Evolutionary conservation across 2,888 invertebrate species (phyloP), one percentile per base, ranked within the genome.

Genomic region (Notodonta ziczac): DNA sequence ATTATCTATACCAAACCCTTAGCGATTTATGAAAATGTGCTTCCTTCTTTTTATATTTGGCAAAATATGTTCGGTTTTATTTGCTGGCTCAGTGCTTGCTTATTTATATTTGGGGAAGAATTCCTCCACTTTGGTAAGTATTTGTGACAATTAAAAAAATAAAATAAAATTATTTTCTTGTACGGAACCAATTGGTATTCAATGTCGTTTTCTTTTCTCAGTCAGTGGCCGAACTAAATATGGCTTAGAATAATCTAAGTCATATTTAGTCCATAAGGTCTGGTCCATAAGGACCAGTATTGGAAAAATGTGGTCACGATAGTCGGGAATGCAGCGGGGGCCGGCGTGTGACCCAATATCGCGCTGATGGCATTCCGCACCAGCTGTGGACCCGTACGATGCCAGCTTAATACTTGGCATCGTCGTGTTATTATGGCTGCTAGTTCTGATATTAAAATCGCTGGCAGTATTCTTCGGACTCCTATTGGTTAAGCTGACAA

Each of bases 281-380:
- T n/a, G n/a, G n/a, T n/a, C n/a, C n/a, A 16, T 50, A 50, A 16
- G 50, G 16, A 42, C 40, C 39, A n/a, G 42, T 73, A 65, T 69
- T 57, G 66, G 65, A 73, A 76, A 76, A 77, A 73, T 75, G 70
- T 63, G 59, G 53, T 58, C 51, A 48, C 48, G 50, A 14, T 56
- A n/a, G 39, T 5, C 44, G 46, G 60, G 59, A 61, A 61, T 67
- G 67, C 62, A 62, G 54, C 51, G 16, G 65, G 60, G 67, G 61
- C 63, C 55, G 59, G 24, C 55, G 9, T 35, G 55, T 67, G 56
- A 54, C 59, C 76, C 66, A 77, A 76, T 78, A 78, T 75, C 57
- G n/a, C 7, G 59, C 67, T 70, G 72, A 77, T 77, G 61, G 62
- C 78, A 80, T 80, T 78, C 39, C 64, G 53, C 60, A 76, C 70